Evolutionary conservation across 2,888 invertebrate genomes (phyloP).

Genomic region (Brachynemurus nebulosus): DNA sequence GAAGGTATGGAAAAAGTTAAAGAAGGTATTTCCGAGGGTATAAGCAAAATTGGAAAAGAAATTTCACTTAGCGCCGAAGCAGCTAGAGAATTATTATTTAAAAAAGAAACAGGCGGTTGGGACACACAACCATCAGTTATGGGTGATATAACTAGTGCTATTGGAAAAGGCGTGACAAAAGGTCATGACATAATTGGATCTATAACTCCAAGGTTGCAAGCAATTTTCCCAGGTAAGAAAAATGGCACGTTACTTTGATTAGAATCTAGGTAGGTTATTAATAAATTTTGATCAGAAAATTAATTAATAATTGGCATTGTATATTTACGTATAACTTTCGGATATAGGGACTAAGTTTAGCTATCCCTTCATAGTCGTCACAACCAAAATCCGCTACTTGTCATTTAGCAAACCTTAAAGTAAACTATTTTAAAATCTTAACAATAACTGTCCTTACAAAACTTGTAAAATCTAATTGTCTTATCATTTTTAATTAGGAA

Average conservation of each 20-base stretch:
- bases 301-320: background rate
- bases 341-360: background rate
- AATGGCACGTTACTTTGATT: background rate
- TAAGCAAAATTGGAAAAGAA: conserved; percentile 2
- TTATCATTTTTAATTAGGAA: conserved; percentile 34
- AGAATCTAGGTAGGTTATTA: background rate
- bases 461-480: no score
- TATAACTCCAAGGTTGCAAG: background rate
- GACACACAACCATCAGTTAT: background rate
- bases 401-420: no score
- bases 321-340: background rate
- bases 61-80: no score
- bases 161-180: no score
- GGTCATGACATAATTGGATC: no score
- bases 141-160: no score
- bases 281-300: background rate
- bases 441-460: no score
- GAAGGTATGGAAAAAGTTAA: no score
- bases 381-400: no score
- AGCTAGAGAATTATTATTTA: background rate
- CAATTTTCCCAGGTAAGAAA: background rate
- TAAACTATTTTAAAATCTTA: no score
- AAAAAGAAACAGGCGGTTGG: background rate
- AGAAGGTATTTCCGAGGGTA: no score
- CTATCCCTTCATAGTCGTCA: no score